These are phyloP conservation scores for Holothuria scabra DNA, from an alignment of 53 echinoderm and acorn worm species.

Conservation along the genomic window DNA sequence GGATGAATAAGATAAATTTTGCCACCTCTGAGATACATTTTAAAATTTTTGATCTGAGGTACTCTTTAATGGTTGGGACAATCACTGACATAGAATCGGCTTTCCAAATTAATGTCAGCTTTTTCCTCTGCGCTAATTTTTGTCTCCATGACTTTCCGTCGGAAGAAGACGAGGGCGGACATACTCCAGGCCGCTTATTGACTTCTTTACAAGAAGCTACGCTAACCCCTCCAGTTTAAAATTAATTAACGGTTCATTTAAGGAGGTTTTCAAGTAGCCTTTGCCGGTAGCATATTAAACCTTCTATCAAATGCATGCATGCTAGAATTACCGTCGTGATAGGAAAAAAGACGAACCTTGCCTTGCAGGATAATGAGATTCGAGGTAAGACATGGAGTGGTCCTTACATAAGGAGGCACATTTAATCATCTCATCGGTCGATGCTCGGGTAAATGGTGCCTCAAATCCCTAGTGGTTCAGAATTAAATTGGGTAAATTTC, in stretches of 20 bases:
- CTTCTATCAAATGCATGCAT: background rate
- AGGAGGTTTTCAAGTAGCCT: conserved; percentile 9
- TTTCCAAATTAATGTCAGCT: too few species aligned
- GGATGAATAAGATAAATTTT: too few species aligned
- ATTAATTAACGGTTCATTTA: conserved; percentile 23
- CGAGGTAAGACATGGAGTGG: background rate
- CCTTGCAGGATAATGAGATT: background rate
- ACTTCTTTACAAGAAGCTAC: background rate
- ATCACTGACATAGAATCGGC: too few species aligned
- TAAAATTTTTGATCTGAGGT: too few species aligned
- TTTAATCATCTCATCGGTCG: conserved; percentile 2
- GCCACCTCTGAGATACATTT: too few species aligned
- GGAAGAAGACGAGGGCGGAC: too few species aligned
- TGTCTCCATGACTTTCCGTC: too few species aligned
- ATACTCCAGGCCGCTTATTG: too few species aligned
- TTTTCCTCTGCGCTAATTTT: too few species aligned
- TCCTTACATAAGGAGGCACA: background rate
- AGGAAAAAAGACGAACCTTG: background rate
- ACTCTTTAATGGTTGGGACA: too few species aligned
- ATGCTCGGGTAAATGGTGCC: background rate
- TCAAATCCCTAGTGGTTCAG: conserved; percentile 23
- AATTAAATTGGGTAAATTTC: too few species aligned
- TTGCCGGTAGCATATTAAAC: background rate
- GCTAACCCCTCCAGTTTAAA: background rate
- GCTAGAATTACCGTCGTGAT: background rate